Evolutionary conservation across 1,140 invertebrate genomes (phyloP).

Genomic region (Bradynema listronoti): DNA sequence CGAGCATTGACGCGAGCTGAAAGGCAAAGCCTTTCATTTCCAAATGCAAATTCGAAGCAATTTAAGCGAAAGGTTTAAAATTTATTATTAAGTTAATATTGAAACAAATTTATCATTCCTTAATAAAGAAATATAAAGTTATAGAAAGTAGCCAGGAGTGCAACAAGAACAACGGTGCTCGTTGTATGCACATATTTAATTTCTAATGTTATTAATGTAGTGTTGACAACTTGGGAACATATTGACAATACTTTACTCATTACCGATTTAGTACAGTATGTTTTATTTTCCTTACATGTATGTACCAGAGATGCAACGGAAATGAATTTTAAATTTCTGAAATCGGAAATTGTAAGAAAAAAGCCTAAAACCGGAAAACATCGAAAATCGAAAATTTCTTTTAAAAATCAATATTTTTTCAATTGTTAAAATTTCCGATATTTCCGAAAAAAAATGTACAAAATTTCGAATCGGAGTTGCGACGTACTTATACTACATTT

Average conservation of each 20-base stretch:
- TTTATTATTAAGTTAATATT: not conserved
- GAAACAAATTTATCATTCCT: not conserved
- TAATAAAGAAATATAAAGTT: conserved; percentile 2
- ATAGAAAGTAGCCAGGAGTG: conserved; percentile 45
- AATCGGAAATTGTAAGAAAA: not conserved
- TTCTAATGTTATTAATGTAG: conserved; percentile 53
- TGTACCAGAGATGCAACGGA: not conserved
- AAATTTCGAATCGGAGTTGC: too few species aligned
- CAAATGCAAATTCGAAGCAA: conserved; percentile 21
- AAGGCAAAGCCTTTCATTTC: conserved; percentile 21
- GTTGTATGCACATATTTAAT: conserved; percentile 53
- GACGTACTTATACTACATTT: too few species aligned
- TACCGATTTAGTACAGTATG: conserved; percentile 24
- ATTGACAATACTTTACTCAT: conserved; percentile 43
- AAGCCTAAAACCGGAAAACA: not conserved
- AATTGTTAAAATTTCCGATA: not conserved
- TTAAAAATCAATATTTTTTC: not conserved
- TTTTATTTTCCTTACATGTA: not conserved
- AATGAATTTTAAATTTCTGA: not conserved
- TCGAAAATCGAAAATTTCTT: not conserved
- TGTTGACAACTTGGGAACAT: conserved; percentile 53
- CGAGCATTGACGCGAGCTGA: conserved; percentile 36
- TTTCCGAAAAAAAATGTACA: not conserved
- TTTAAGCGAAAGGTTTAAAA: conserved; percentile 28
- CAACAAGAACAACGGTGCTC: conserved; percentile 49